phyloP scores from a whole-genome alignment of 2,888 invertebrate genomes.

The Seladonia tumulorum region DNA sequence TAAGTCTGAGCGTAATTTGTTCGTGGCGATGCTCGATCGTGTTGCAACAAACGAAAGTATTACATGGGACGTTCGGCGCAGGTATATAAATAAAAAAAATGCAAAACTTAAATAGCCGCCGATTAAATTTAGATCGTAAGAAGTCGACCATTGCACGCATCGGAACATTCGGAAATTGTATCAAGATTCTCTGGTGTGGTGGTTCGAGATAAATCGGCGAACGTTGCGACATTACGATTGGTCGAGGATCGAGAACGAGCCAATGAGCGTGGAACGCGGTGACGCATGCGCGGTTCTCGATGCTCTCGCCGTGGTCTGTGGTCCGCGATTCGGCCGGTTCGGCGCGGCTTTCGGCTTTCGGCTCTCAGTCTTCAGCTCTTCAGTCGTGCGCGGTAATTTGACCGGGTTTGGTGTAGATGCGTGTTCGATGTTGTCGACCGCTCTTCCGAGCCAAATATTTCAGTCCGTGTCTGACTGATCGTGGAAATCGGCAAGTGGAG shows the following conservation, averaged over 20 bases:
- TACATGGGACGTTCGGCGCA: slow-evolving; percentile 6
- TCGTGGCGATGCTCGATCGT: neutral
- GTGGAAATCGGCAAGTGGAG: slow-evolving; percentile 17
- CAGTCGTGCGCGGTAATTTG: slow-evolving; percentile 62
- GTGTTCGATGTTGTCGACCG: neutral
- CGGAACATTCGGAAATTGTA: slow-evolving; percentile 4
- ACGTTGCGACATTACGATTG: slow-evolving; percentile 30
- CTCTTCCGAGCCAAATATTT: slow-evolving; percentile 14
- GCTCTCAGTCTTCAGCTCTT: slow-evolving; percentile 29
- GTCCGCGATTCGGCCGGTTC: neutral
- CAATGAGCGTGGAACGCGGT: slow-evolving; percentile 9
- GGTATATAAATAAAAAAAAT: slow-evolving; percentile 56
- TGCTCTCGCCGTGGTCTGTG: neutral
- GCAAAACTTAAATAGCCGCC: slow-evolving; percentile 47
- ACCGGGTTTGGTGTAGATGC: neutral
- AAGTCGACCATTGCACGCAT: slow-evolving; percentile 28
- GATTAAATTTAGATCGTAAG: slow-evolving; percentile 61
- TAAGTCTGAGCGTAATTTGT: slow-evolving; percentile 25
- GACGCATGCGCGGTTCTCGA: slow-evolving; percentile 50
- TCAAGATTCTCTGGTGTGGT: slow-evolving; percentile 13
- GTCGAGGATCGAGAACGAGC: slow-evolving; percentile 24
- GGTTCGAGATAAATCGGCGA: slow-evolving; percentile 29
- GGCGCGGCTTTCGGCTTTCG: slow-evolving; percentile 58
- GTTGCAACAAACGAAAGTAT: slow-evolving; percentile 45
- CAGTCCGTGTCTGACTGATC: neutral